Percentiles rank a stretch among this genome's conserved stretches.
phyloP scores from a whole-genome alignment of 1,140 invertebrate genomes.

The Drosophila takahashii region DNA sequence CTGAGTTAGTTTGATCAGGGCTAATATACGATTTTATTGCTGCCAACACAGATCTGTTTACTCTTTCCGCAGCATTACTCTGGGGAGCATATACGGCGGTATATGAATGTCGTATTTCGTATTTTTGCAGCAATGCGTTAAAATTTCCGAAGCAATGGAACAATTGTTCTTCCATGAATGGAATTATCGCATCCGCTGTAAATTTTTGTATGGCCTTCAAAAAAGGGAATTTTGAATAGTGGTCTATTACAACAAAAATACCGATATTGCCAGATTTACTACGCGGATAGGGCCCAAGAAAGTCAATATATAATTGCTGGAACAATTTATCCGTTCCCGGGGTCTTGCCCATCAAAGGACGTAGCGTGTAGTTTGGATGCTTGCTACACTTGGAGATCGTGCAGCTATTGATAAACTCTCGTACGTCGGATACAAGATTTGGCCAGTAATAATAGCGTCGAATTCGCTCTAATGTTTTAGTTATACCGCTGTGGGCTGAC shows the following conservation, averaged over 20 bases:
- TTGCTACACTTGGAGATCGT: not conserved
- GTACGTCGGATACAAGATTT: not conserved
- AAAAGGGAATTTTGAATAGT: too few species aligned
- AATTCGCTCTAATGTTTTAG: conserved; percentile 3
- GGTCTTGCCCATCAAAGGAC: too few species aligned
- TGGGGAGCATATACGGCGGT: too few species aligned
- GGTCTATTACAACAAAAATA: not conserved
- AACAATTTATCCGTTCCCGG: too few species aligned
- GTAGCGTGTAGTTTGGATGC: not conserved
- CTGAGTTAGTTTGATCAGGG: conserved; percentile 4
- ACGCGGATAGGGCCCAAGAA: conserved; percentile 3
- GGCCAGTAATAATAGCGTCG: conserved; percentile 8
- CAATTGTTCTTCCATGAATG: too few species aligned
- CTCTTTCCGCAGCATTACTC: conserved; percentile 3
- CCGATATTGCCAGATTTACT: conserved; percentile 5
- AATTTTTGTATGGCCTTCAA: too few species aligned
- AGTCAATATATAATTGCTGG: not conserved
- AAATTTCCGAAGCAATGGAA: too few species aligned
- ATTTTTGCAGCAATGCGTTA: too few species aligned
- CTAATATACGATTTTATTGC: conserved; percentile 7
- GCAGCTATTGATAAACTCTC: conserved; percentile 1
- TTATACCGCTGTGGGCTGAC: conserved; percentile 7
- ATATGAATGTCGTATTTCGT: too few species aligned
- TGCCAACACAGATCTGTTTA: not conserved
- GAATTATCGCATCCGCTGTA: too few species aligned